Base-by-base conservation (phyloP, 2,113 vertebrate genomes). In the Trichechus manatus region DNA sequence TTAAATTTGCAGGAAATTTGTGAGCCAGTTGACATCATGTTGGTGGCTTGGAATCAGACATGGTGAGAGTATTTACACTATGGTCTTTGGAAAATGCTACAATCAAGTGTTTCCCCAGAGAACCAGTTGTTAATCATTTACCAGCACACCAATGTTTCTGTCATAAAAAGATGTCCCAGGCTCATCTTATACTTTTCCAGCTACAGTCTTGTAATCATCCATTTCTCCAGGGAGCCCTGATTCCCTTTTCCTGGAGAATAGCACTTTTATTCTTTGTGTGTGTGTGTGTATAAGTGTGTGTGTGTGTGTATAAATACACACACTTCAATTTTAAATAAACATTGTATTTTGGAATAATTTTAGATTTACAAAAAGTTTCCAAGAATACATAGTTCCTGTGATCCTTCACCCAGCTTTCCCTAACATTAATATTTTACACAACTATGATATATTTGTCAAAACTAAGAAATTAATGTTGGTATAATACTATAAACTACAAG, bases 101-200 rank as follows among this genome's bases (percentile, higher is more conserved):
- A 36, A 25, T 23, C 74, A 86, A 74, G 47, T 39, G 56, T 50
- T 89, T 36, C 33, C 33, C 25, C 59, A 44, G 31, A 87, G 80
- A 93, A 6, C 14, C 25, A 7, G 20, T n/a, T 94, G 61, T 87
- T 95, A 90, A 87, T 89, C 82, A 79, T 90, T 87, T 74, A 70
- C 27, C 81, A 94, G 33, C 42, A 66, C 20, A 72, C 19, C 8
- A 86, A n/a, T 64, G 56, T 82, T 85, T 93, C 89, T 86, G 29
- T 29, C 79, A 86, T 9, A 86, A 39, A 85, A 77, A 19, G 53
- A 75, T 29, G 10, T 86, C 72, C 8, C 33, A 63, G 85, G 29
- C 5, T 86, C 44, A 17, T 68, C 14, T 56, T 56, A 56, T 15
- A 56, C 53, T 56, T 72, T 72, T 85, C 68, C 64, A 59, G 10